A percentile compares a stretch with the other conserved stretches of the same genome.
phyloP scores from a whole-genome alignment of 2,113 vertebrate species.

The Panthera leo region DNA sequence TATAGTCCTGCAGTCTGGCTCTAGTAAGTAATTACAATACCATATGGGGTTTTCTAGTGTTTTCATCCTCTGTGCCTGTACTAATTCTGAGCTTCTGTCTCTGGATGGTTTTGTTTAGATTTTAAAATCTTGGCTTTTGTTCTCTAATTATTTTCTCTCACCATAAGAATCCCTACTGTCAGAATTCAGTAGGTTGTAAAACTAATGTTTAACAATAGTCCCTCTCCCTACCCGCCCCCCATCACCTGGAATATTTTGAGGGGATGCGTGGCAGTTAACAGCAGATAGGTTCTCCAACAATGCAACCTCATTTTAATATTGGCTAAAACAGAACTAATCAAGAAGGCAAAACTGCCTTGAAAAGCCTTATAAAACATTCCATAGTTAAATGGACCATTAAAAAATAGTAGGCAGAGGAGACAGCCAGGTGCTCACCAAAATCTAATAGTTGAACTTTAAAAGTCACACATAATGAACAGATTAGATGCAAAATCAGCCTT shows the following conservation, averaged over 20 bases:
- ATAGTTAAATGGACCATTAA: conserved; percentile 49
- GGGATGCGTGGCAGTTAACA: background rate
- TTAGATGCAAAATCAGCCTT: conserved; percentile 50
- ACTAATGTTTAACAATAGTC: background rate
- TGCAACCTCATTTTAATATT: conserved; percentile 29
- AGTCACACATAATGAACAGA: conserved; percentile 53
- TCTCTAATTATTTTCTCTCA: background rate
- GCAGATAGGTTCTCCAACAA: background rate
- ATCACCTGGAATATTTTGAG: background rate
- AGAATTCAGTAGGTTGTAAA: background rate
- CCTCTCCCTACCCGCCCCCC: too few species aligned
- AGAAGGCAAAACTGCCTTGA: conserved; percentile 20
- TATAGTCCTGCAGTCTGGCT: background rate
- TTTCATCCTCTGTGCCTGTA: background rate
- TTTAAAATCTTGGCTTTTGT: conserved; percentile 33
- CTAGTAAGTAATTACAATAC: background rate
- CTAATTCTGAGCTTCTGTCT: conserved; percentile 4
- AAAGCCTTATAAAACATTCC: conserved; percentile 38
- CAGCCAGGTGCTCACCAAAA: conserved; percentile 38
- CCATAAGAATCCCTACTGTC: background rate
- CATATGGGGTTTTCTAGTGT: background rate
- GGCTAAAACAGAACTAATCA: conserved; percentile 54
- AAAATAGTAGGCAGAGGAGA: background rate
- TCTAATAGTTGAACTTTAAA: conserved; percentile 52
- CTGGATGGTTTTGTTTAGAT: background rate